Base-by-base conservation (phyloP, 2,113 vertebrate species). In the Candoia aspera region DNA sequence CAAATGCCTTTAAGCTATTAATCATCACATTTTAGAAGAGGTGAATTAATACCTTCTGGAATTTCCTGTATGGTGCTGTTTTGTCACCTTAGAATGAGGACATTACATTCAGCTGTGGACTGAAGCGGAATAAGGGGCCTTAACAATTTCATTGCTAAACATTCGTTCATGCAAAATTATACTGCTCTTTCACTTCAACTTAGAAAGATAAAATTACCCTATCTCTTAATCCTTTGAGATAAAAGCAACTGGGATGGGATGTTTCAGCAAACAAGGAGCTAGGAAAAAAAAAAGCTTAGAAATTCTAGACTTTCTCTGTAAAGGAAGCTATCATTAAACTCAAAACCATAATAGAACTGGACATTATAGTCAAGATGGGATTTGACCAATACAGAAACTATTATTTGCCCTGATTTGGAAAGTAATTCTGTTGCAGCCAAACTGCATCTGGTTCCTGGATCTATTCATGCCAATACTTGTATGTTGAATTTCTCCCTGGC, bases 21-120 rank as follows among this genome's bases (percentile, higher is more conserved):
- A 9, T 87, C 90, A 87, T 54, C 33, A 87, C 8, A 79, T 91
- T 91, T 79, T 55, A 58, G 12, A 42, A 87, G 9, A 87, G 73
- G 62, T 57, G 62, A 92, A 83, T 53, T 53, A 73, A 87, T 87
- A 79, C 0, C 13, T 55, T 59, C 9, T 46, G 62, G 73, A 83
- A 91, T 59, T 49, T 79, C 64, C 37, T 58, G 37, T 29, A 59
- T 91, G 9, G 0, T 17, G 87, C 12, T 23, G 64, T 9, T 26
- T 83, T 83, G 54, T 73, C 54, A 68, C 84, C 29, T 85, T 86
- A 64, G 42, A 90, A 19, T 33, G 15, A 85, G 57, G 4, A 84
- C 79, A 85, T 49, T 19, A 87, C 13, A 87, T 57, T 68, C 12
- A 68, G 49, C 33, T 37, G 23, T 2, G 73, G 17, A 57, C 19